Evolutionary conservation across 2,797 vertebrate species (phyloP).

Genomic region (Oreortyx pictus): DNA sequence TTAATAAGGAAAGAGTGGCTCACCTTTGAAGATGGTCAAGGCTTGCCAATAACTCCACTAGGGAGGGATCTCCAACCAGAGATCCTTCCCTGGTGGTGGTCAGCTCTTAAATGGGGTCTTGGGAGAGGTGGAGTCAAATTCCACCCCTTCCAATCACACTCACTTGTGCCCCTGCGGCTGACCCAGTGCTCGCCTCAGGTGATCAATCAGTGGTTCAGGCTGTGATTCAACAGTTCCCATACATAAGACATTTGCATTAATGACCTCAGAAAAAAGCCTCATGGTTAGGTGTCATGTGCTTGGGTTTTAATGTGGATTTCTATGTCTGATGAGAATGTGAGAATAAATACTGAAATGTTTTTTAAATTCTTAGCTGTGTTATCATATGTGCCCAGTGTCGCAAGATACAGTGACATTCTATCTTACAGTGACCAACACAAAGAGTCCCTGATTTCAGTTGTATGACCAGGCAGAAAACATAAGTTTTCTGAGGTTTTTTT

Average conservation of each 20-base stretch:
- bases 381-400: neutral
- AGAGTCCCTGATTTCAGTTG: neutral
- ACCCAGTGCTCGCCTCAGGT: no score
- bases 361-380: neutral
- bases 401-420: neutral
- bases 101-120: no score
- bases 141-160: no score
- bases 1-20: no score
- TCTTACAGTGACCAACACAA: neutral
- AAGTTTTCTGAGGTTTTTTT: slow-evolving; percentile 15
- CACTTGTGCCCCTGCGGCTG: no score
- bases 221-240: no score
- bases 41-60: no score
- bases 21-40: no score
- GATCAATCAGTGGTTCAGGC: no score
- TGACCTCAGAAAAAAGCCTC: neutral
- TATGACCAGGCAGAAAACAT: neutral
- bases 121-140: no score
- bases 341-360: neutral
- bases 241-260: neutral
- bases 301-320: neutral
- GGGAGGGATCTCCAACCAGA: no score
- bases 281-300: neutral
- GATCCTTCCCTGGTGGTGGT: no score
- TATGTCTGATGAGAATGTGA: neutral